Conservation (phyloP, 2,113 vertebrate species). For the Hymenochirus boettgeri region DNA sequence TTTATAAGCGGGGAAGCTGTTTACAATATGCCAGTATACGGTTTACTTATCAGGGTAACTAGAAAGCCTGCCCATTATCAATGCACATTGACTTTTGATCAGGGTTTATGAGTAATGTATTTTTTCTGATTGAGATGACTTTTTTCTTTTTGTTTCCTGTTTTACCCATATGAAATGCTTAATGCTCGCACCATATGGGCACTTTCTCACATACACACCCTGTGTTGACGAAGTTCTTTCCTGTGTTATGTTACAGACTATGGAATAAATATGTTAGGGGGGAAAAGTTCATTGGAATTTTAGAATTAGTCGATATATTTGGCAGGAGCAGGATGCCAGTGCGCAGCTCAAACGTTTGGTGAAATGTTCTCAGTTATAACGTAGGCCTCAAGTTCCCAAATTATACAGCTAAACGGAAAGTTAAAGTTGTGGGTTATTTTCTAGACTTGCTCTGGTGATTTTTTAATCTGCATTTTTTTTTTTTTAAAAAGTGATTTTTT, state of each 20-base stretch:
- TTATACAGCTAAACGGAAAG: no score
- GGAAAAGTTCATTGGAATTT: background rate
- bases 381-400: background rate
- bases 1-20: no score
- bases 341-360: background rate
- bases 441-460: no score
- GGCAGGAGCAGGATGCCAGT: background rate
- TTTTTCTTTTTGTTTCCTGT: constrained; percentile 7
- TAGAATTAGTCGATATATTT: background rate
- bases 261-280: background rate
- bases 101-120: constrained; percentile 10
- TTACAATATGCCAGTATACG: no score
- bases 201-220: constrained; percentile 14
- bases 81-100: constrained; percentile 11
- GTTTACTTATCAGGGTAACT: background rate
- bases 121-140: background rate
- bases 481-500: no score
- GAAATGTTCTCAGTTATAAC: background rate
- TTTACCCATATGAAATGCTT: background rate
- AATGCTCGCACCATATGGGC: constrained; percentile 1
- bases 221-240: background rate
- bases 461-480: no score
- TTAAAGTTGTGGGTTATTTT: no score
- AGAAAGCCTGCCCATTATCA: background rate
- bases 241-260: background rate